Evolutionary conservation across 2,797 vertebrate genomes (phyloP), one percentile per base, ranked within the genome.

Genomic region (Trachurus trachurus): DNA sequence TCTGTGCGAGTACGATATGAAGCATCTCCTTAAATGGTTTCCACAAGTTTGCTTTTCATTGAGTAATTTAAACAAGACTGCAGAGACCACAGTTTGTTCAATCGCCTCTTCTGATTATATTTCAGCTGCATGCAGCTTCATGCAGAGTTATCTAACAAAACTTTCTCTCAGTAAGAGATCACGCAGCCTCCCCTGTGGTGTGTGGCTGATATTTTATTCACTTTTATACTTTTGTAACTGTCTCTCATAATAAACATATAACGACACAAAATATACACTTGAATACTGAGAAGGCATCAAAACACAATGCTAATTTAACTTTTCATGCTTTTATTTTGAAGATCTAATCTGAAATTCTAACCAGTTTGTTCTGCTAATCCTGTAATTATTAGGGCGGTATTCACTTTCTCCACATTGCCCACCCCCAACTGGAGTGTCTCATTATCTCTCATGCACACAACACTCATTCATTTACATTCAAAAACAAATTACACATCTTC

Each of bases 91-190:
- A 44, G 50, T 19, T 22, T 50, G 12, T 83, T 44, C 77, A 65
- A 68, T 66, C 70, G 22, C 39, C 37, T 66, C 54, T 64, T 78
- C 31, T 56, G 34, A 78, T 82, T 56, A 72, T 5, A 42, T 8
- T 65, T 67, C 16, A 21, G 74, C 34, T 74, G 49, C 47, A 54
- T 74, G 40, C 52, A 54, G 66, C 49, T 26, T 66, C 15, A 29
- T 21, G 31, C 53, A 45, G 16, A 83, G 31, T 67, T 49, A n/a
- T 49, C 71, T 17, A 44, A 40, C 13, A 17, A 17, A 40, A 61
- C 11, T 5, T 34, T 50, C 17, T 16, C 3, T 44, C 11, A 62
- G 66, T 34, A 42, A 42, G 17, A 71, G 9, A 54, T 39, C 17
- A 59, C 45, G 26, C 63, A 26, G 29, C 40, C 58, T 47, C 54